phyloP scores from a whole-genome alignment of 1,140 invertebrate genomes.

The Antheraea pernyi region DNA sequence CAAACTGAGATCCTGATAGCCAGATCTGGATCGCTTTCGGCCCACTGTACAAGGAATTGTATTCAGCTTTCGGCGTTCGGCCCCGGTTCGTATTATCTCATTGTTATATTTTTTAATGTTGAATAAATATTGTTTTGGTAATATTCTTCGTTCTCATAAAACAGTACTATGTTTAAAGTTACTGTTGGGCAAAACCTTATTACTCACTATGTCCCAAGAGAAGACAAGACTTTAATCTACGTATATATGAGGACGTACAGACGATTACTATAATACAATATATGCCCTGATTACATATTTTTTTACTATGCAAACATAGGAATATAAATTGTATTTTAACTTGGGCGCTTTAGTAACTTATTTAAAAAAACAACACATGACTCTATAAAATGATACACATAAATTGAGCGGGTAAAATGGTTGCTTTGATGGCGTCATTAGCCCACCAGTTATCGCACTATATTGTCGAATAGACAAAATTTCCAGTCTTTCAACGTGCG shows the following conservation, averaged over 20 bases:
- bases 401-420: conserved; percentile 59
- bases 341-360: conserved; percentile 26
- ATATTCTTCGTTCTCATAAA: conserved; percentile 33
- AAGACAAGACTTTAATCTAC: too few relatives aligned
- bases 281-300: not conserved
- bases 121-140: conserved; percentile 43
- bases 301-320: not conserved
- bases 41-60: conserved; percentile 48
- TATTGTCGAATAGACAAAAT: conserved; percentile 75
- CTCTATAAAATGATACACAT: conserved; percentile 52
- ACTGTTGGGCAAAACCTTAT: too few relatives aligned
- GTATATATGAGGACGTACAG: too few relatives aligned
- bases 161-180: too few relatives aligned
- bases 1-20: conserved; percentile 77
- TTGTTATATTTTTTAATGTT: conserved; percentile 34
- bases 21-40: conserved; percentile 66
- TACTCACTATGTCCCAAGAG: too few relatives aligned
- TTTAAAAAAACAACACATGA: conserved; percentile 32
- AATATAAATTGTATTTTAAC: not conserved
- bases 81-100: conserved; percentile 36
- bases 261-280: too few relatives aligned
- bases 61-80: conserved; percentile 43
- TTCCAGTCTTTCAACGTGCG: conserved; percentile 70
- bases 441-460: conserved; percentile 64
- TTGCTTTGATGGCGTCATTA: conserved; percentile 63